Conservation (phyloP, 2,888 invertebrate species). For the Archips crataeganus region DNA sequence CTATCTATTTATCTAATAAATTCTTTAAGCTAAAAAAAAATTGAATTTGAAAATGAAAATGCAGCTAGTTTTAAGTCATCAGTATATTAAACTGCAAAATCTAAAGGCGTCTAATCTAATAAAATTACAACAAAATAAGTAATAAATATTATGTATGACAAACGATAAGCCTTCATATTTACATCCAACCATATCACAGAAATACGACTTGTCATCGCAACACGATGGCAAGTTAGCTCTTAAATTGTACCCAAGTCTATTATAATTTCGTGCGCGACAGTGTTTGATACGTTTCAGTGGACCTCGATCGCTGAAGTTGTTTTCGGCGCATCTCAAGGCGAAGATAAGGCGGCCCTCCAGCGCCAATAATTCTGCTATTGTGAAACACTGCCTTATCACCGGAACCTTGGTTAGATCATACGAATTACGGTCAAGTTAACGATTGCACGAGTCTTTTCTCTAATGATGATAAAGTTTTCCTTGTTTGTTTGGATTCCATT, state of each 20-base stretch:
- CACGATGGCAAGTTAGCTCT: too few species aligned
- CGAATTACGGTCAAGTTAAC: conserved; percentile 86
- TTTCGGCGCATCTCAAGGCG: conserved; percentile 83
- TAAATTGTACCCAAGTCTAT: background rate
- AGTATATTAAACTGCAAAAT: too few species aligned
- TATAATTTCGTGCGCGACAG: conserved; percentile 67
- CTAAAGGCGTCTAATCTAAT: too few species aligned
- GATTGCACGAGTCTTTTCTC: conserved; percentile 76
- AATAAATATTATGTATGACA: too few species aligned
- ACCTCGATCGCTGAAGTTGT: conserved; percentile 75
- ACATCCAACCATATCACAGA: background rate
- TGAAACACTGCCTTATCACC: conserved; percentile 80
- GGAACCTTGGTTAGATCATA: conserved; percentile 80
- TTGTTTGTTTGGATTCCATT: conserved; percentile 43
- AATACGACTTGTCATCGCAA: background rate
- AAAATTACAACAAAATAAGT: too few species aligned
- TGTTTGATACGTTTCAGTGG: conserved; percentile 71
- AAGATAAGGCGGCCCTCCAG: conserved; percentile 67
- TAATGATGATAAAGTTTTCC: conserved; percentile 70
- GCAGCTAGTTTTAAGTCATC: too few species aligned
- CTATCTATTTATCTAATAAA: too few species aligned
- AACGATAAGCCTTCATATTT: too few species aligned
- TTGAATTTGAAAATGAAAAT: too few species aligned
- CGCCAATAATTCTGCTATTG: conserved; percentile 86
- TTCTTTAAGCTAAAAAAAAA: too few species aligned